Conservation (phyloP, 2,113 vertebrate species). For the Cisticola juncidis region DNA sequence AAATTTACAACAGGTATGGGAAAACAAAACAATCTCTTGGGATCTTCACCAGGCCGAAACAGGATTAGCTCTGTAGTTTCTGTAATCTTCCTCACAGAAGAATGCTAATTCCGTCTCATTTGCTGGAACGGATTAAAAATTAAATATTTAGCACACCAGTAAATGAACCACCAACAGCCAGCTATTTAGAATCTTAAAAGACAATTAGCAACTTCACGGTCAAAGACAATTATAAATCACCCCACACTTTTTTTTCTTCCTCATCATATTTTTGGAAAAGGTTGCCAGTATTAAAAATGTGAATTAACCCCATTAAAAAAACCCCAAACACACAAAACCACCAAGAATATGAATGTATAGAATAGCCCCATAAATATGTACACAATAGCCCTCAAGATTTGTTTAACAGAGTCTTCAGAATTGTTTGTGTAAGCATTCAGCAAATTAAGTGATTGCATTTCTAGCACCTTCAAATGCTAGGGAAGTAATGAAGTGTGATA, state of each 20-base stretch:
- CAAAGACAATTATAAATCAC: neutral
- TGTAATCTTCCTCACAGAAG: slow-evolving; percentile 89
- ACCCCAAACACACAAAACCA: neutral
- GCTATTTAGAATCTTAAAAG: neutral
- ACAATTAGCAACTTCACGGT: neutral
- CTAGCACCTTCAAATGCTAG: neutral
- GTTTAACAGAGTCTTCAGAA: slow-evolving; percentile 14
- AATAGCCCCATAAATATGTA: neutral
- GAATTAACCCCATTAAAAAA: neutral
- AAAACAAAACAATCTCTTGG: slow-evolving; percentile 52
- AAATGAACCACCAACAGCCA: slow-evolving; percentile 10
- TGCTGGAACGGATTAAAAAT: slow-evolving; percentile 71
- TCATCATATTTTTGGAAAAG: neutral
- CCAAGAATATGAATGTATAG: neutral
- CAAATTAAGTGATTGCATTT: slow-evolving; percentile 35
- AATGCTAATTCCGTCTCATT: slow-evolving; percentile 93
- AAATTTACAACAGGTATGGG: slow-evolving; percentile 62
- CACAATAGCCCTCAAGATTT: neutral
- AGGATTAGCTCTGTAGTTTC: slow-evolving; percentile 86
- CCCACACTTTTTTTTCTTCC: neutral
- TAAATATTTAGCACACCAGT: slow-evolving; percentile 41
- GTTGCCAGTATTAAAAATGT: neutral
- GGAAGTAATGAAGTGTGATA: slow-evolving; percentile 33
- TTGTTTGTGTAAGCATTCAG: slow-evolving; percentile 20
- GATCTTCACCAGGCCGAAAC: slow-evolving; percentile 75